Evolutionary conservation across 2,113 vertebrate genomes (phyloP), one percentile per base, ranked within the genome.

Genomic region (Pollachius pollachius): DNA sequence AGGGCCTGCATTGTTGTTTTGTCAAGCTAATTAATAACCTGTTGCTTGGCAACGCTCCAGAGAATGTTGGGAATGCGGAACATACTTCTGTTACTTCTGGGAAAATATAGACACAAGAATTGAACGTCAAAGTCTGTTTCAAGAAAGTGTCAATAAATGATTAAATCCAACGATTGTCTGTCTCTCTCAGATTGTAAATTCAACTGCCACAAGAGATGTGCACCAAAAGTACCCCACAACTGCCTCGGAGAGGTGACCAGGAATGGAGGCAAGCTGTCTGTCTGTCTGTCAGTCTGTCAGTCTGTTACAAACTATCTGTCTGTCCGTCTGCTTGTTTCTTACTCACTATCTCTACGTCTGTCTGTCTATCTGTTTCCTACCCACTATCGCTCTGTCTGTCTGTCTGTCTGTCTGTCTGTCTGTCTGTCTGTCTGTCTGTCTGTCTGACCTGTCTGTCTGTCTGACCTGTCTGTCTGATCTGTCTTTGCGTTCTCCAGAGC

Each of bases 151-250:
- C 23, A 23, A 23, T 23, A 2, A 23, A 23, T 23, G 23, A 23
- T 23, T 70, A 65, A 60, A 59, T 27, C 67, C 48, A 56, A 34
- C 6, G 30, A 34, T 34, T 34, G 30, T 65, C 27, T 34, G 30
- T 65, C 27, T 74, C 13, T 37, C 18, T 61, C 84, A 98, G 96
- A 99, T 83, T 99, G 97, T 89, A 96, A 94, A 79, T 99, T 98
- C 85, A 99, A 99, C 80, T 99, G 97, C 81, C 97, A 99, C 74
- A 99, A 99, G 85, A 94, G 97, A 68, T 99, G 97, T 89, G 94
- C 96, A 65, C 87, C 95, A 0, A 98, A 97, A 93, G 95, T 98
- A 75, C 95, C 96, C 69, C 97, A 97, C 91, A 96, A 99, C 93
- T 99, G 97, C 75, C 92, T 98, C 59, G 97, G 97, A 21, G 97